Evolutionary conservation across 2,888 invertebrate species (phyloP).

Genomic region (Nysson spinosus): DNA sequence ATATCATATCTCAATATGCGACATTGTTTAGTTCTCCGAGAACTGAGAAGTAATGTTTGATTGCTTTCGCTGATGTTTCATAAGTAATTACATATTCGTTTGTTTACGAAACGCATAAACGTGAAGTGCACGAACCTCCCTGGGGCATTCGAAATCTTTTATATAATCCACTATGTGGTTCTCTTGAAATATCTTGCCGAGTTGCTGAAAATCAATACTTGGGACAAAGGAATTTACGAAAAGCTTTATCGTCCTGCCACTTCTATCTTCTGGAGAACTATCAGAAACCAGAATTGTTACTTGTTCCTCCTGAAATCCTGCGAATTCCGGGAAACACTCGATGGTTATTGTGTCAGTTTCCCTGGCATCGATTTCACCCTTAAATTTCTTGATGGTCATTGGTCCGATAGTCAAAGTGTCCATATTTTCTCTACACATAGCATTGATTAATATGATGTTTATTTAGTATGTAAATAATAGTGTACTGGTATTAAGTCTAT

Average conservation of each 20-base stretch:
- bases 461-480: neutral
- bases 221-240: slow-evolving; percentile 81
- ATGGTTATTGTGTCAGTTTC: slow-evolving; percentile 71
- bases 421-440: neutral
- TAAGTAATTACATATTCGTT: too few species aligned
- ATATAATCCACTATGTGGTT: slow-evolving; percentile 80
- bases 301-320: slow-evolving; percentile 71
- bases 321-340: slow-evolving; percentile 69
- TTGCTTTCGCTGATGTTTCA: too few species aligned
- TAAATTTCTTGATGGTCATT: slow-evolving; percentile 72
- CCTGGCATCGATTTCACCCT: slow-evolving; percentile 71
- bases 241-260: slow-evolving; percentile 78
- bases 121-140: too few species aligned
- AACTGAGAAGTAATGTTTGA: too few species aligned
- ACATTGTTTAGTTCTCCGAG: too few species aligned
- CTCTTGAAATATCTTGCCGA: slow-evolving; percentile 81
- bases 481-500: too few species aligned
- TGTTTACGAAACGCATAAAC: too few species aligned
- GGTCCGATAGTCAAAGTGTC: slow-evolving; percentile 67
- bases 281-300: slow-evolving; percentile 74
- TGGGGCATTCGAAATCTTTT: slow-evolving; percentile 79
- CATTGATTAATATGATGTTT: neutral
- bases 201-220: slow-evolving; percentile 80
- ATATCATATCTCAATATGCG: too few species aligned
- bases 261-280: slow-evolving; percentile 77